phyloP scores from a whole-genome alignment of 1,140 invertebrate species.

The Andrena cerasifolii region DNA sequence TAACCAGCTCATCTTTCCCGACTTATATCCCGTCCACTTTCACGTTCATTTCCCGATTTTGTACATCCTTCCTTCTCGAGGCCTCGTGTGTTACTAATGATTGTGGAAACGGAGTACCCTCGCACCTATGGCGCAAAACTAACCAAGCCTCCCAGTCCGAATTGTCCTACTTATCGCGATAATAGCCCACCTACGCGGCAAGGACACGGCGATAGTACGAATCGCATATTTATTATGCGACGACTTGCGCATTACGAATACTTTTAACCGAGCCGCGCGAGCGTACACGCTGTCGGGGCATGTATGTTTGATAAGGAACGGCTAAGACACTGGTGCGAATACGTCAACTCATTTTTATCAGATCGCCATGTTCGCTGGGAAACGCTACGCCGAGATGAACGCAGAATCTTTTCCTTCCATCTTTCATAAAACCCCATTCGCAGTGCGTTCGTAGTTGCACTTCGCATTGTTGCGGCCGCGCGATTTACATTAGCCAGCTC shows the following conservation, averaged over 20 bases:
- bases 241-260: constrained; percentile 42
- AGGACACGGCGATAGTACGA: constrained; percentile 48
- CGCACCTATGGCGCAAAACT: not conserved
- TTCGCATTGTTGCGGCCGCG: too few relatives aligned
- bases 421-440: too few relatives aligned
- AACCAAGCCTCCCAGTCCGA: constrained; percentile 42
- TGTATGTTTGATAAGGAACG: not conserved
- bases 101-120: not conserved
- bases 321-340: not conserved
- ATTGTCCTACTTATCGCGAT: constrained; percentile 45
- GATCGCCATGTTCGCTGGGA: constrained; percentile 41
- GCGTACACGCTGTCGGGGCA: not conserved
- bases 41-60: not conserved
- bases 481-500: too few relatives aligned
- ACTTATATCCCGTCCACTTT: constrained; percentile 11
- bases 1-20: constrained; percentile 86
- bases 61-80: constrained; percentile 10
- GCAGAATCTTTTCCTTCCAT: too few relatives aligned
- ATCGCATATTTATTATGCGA: constrained; percentile 46
- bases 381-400: too few relatives aligned
- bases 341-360: constrained; percentile 22
- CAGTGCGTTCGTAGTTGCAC: too few relatives aligned
- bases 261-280: not conserved
- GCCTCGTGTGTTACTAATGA: not conserved
- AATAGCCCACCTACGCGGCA: constrained; percentile 40